Evolutionary conservation across 2,113 vertebrate species (phyloP), one percentile per base, ranked within the genome.

Genomic region (Megaceryle torquata): DNA sequence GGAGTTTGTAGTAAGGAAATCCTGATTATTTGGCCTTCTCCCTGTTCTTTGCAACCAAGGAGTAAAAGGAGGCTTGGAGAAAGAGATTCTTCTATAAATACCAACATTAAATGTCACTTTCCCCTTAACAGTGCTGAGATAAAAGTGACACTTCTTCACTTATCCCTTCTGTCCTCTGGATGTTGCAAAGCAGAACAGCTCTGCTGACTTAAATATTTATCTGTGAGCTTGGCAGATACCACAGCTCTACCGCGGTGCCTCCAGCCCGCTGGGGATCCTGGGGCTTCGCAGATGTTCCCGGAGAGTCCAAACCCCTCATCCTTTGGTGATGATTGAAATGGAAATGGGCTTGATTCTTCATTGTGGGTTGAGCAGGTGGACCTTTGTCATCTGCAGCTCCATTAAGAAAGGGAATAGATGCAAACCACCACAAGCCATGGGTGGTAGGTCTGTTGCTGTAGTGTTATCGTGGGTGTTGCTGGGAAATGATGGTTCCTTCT

Each of bases 401-500:
- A 1, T 33, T 50, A 11, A 5, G 51, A 50, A 11, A 37, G n/a
- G 41, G 17, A 20, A 60, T 18, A 3, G 28, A 14, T 28, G 46
- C 26, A 43, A 53, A 61, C 37, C 3, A 11, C 59, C 53, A 3
- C 28, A 6, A 44, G 25, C 25, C 22, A 0, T 16, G 4, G 44
- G 44, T 22, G 88, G 31, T 31, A 0, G 3, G 0, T 22, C 71
- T 28, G 0, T 44, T 10, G 51, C 50, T 41, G 57, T 1, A 16
- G 37, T 13, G 3, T 15, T 18, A 0, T 1, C 5, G 37, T 50
- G 15, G 54, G n/a, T 2, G 0, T 19, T 46, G 12, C 63, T 53
- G 69, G 29, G 29, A 21, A 5, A 8, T 9, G 20, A 9, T 12
- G 11, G 70, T 44, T 46, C 67, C 50, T 11, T 8, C 46, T 51